Evolutionary conservation across 2,888 invertebrate genomes (phyloP).

Genomic region (Platycnemis pennipes): DNA sequence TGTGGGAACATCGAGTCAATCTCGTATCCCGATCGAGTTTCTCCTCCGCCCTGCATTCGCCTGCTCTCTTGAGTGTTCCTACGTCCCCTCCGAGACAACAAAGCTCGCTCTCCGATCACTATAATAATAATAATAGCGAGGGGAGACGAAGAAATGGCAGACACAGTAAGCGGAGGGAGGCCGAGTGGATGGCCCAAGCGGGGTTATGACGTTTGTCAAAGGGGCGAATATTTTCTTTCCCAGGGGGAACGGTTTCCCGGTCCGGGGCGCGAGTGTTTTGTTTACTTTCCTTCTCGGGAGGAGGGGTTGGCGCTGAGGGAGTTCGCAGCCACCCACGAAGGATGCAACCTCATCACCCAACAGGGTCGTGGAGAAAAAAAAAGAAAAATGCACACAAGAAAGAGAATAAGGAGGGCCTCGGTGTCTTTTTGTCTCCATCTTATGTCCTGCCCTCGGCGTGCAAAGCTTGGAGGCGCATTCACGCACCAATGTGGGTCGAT

Average conservation of each 20-base stretch:
- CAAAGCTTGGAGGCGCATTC: no score
- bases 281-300: neutral
- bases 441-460: no score
- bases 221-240: constrained; percentile 27
- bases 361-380: neutral
- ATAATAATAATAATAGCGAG: neutral
- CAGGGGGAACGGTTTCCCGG: neutral
- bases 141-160: neutral
- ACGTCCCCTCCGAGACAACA: neutral
- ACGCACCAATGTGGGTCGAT: no score
- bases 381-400: neutral
- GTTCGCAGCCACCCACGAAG: neutral
- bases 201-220: neutral
- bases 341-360: neutral
- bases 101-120: neutral
- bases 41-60: neutral
- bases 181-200: neutral
- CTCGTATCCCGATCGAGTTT: no score
- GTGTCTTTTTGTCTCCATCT: no score
- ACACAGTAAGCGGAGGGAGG: neutral
- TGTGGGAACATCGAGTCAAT: no score
- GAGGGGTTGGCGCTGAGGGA: no score
- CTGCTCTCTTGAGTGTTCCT: neutral
- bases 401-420: no score
- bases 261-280: neutral